Evolutionary conservation across 1,140 invertebrate genomes (phyloP).

Genomic region (Rhopalosiphum maidis): DNA sequence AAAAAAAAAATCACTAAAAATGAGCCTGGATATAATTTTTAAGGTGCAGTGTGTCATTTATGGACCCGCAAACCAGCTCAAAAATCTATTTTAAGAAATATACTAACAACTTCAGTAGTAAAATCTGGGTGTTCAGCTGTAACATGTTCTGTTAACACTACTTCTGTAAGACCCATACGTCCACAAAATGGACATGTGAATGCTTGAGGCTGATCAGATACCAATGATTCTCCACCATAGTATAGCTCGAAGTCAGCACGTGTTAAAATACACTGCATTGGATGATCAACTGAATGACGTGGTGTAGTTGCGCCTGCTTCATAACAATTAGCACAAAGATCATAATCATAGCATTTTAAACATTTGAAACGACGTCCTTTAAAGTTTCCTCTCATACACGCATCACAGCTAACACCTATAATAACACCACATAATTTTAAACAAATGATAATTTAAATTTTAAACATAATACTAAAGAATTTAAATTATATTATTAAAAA

Average conservation of each 20-base stretch:
- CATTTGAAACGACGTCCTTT: constrained; percentile 97
- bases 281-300: constrained; percentile 92
- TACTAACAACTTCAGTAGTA: constrained; percentile 82
- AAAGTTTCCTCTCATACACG: constrained; percentile 98
- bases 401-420: constrained; percentile 97
- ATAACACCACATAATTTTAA: constrained; percentile 60
- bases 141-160: constrained; percentile 90
- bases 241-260: constrained; percentile 95
- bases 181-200: constrained; percentile 97
- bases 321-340: constrained; percentile 95
- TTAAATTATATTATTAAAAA: background rate
- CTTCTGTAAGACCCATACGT: constrained; percentile 93
- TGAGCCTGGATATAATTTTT: too few relatives aligned
- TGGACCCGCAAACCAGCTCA: background rate
- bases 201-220: constrained; percentile 88
- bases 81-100: constrained; percentile 6
- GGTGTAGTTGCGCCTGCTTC: constrained; percentile 92
- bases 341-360: constrained; percentile 98
- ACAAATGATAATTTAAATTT: background rate
- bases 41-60: background rate
- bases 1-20: background rate
- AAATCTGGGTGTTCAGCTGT: constrained; percentile 85
- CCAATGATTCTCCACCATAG: constrained; percentile 90
- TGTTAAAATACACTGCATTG: constrained; percentile 98
- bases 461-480: background rate